A percentile compares a stretch with the other conserved stretches of the same genome.
Conservation (phyloP, 2,113 vertebrate species). For the Erythrolamprus reginae region DNA sequence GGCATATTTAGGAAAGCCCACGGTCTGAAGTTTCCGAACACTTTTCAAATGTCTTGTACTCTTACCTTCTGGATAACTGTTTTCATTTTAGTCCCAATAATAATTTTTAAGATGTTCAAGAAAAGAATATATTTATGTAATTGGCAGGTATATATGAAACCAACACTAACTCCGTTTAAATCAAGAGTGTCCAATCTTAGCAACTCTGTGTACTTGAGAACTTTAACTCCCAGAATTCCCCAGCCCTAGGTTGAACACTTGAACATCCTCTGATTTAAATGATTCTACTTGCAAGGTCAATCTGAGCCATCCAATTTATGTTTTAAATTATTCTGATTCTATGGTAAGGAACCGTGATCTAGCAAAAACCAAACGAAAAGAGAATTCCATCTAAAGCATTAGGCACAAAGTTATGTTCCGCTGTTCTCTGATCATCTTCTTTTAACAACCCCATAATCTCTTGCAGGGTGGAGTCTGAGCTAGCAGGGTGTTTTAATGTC, state of each 20-base stretch:
- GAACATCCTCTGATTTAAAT: neutral
- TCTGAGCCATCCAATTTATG: neutral
- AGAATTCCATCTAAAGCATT: neutral
- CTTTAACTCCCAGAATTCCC: neutral
- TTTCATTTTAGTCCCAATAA: no score
- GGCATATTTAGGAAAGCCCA: no score
- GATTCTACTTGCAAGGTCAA: neutral
- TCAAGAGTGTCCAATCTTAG: neutral
- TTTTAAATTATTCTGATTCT: neutral
- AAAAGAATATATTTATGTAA: neutral
- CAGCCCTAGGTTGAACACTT: neutral
- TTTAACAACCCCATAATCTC: no score
- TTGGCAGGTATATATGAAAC: neutral
- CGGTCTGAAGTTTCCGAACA: no score
- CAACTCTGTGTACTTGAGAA: neutral
- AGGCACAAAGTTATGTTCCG: neutral
- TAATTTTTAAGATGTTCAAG: neutral
- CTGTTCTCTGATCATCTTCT: neutral
- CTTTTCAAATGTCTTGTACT: no score
- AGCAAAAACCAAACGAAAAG: neutral
- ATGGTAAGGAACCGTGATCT: neutral
- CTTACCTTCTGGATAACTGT: no score
- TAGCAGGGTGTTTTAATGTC: no score
- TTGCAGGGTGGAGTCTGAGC: no score
- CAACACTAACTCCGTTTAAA: neutral